A percentile compares a stretch with the other conserved stretches of the same genome.
Evolutionary conservation across 2,888 invertebrate species (phyloP).

Genomic region (Saturnia pavonia): DNA sequence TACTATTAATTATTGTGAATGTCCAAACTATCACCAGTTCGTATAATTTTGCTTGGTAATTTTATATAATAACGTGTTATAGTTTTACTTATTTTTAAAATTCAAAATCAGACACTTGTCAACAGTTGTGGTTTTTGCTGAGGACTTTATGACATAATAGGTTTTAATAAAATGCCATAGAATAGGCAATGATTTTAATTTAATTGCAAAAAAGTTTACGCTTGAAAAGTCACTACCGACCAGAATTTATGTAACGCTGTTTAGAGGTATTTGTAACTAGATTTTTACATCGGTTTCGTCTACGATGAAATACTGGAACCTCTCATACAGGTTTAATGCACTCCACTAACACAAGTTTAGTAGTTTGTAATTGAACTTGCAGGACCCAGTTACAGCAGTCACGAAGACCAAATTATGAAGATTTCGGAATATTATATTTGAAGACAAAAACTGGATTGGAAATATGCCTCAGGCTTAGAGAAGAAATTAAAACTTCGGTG

Average conservation of each 20-base stretch:
- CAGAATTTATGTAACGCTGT: constrained; percentile 2
- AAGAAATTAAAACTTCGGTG: too few species aligned
- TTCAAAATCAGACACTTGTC: background rate
- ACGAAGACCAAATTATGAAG: too few species aligned
- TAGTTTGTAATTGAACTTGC: too few species aligned
- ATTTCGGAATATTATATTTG: too few species aligned
- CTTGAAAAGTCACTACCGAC: background rate
- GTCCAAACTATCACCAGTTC: background rate
- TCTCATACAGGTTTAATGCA: background rate
- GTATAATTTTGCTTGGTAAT: background rate
- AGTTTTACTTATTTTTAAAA: background rate
- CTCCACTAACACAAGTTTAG: too few species aligned
- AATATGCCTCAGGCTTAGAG: too few species aligned
- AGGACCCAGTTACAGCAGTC: too few species aligned
- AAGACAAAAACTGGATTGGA: too few species aligned
- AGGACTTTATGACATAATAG: background rate
- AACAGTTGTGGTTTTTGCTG: background rate
- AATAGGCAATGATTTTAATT: background rate
- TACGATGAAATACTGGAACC: background rate
- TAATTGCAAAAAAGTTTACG: constrained; percentile 24
- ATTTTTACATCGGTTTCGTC: background rate
- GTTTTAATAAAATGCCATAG: background rate
- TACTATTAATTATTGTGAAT: background rate
- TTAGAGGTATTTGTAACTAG: background rate
- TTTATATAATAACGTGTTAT: background rate